Percentiles rank a stretch among this genome's conserved stretches.
phyloP scores from a whole-genome alignment of 1,140 invertebrate species.

The Dendrolimus punctatus region DNA sequence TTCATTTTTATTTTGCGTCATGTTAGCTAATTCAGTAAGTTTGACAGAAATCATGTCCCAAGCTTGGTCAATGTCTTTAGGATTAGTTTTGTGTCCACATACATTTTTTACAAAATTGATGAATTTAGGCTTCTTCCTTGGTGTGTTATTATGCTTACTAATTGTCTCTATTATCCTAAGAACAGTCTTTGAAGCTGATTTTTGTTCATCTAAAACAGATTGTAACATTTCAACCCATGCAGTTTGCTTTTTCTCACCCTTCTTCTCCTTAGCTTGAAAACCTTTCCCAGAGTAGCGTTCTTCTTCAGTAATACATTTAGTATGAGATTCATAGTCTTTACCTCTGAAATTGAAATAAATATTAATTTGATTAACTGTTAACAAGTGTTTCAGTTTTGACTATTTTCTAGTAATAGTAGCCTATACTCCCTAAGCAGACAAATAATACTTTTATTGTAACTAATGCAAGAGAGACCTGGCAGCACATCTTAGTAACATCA shows the following conservation, averaged over 20 bases:
- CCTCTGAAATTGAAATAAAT: conserved; percentile 74
- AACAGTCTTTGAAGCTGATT: conserved; percentile 71
- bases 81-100: conserved; percentile 72
- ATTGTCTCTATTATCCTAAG: conserved; percentile 80
- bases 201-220: conserved; percentile 78
- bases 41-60: conserved; percentile 82
- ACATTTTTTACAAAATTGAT: conserved; percentile 82
- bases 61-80: conserved; percentile 74
- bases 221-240: conserved; percentile 90
- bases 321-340: conserved; percentile 87
- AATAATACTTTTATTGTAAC: no score
- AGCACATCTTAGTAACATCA: no score
- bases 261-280: conserved; percentile 86
- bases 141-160: conserved; percentile 87
- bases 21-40: conserved; percentile 70
- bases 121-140: conserved; percentile 93
- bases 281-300: conserved; percentile 92
- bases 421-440: no score
- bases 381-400: no score
- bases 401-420: no score
- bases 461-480: no score
- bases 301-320: conserved; percentile 93
- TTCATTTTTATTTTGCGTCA: conserved; percentile 24
- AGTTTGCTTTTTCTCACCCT: conserved; percentile 92
- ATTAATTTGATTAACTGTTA: conserved; percentile 1